Base-by-base conservation (phyloP, 2,113 vertebrate genomes). In the Capreolus pygargus region DNA sequence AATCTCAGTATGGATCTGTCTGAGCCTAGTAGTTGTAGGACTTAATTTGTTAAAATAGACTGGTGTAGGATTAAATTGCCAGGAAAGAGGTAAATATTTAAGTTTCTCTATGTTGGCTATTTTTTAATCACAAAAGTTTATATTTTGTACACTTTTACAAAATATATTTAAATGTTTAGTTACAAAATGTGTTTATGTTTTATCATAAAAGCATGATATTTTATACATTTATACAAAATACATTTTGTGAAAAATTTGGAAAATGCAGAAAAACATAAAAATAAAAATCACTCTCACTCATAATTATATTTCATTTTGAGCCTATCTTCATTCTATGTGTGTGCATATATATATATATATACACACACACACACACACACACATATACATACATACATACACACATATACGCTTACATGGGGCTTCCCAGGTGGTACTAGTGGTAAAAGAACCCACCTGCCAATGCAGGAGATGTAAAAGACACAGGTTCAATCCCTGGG, bases 241-340 rank as follows among this genome's bases (percentile, higher is more conserved):
- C 30, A 43, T 58, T 47, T 83, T 94, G 36, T 82, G 92, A 67
- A 84, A 95, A 57, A 64, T 52, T 90, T 52, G 15, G 70, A 74
- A 89, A 97, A 54, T 94, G 9, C 25, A 92, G 39, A 87, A 91
- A 91, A 95, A 10, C 57, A 43, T 95, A 50, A 94, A 94, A 58
- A 52, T 25, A 50, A 87, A 91, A 96, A 76, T 85, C 25, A 61
- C 28, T 12, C 28, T 25, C 28, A 27, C 17, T n/a, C 19, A 27
- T 76, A 58, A 19, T 81, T 16, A 52, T 43, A 14, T 52, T 64
- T 95, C 23, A 86, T 85, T 87, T 70, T 86, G n/a, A 94, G 21
- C 16, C 36, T 89, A 17, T 21, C 64, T 55, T 86, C 84, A 47
- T 96, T 50, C 4, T 92, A 4, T n/a, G 5, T 60, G 60, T 25